Evolutionary conservation across 2,113 vertebrate genomes (phyloP).

Genomic region (Anoura caudifer): DNA sequence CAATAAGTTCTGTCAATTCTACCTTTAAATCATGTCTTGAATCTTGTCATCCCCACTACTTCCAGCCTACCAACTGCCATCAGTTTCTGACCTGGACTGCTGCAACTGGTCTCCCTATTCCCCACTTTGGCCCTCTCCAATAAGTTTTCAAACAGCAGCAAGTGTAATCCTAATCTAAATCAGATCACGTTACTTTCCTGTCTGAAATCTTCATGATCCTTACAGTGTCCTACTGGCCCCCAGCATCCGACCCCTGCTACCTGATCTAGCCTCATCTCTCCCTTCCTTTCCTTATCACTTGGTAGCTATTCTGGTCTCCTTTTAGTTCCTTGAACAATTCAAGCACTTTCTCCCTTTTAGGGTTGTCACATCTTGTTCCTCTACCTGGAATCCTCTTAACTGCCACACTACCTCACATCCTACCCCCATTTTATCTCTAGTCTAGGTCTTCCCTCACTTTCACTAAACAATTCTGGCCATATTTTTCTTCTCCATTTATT

Average conservation of each 20-base stretch:
- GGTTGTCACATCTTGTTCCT: background rate
- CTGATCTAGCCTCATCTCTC: background rate
- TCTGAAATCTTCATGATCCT: background rate
- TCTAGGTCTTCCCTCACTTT: background rate
- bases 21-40: background rate
- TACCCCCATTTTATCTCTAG: background rate
- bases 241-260: background rate
- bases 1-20: background rate
- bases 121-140: background rate
- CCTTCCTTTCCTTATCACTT: background rate
- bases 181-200: background rate
- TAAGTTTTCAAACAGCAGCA: background rate
- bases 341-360: background rate
- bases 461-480: background rate
- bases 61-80: background rate
- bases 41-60: background rate
- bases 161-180: background rate
- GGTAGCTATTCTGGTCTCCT: background rate
- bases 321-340: background rate
- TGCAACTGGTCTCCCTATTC: background rate
- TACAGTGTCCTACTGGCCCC: background rate
- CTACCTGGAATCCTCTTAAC: background rate
- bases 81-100: background rate
- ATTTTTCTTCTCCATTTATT: background rate
- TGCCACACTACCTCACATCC: background rate